These are phyloP conservation scores for Drosophila robusta DNA, from an alignment of 2,888 invertebrate species.

Conservation along the genomic window DNA sequence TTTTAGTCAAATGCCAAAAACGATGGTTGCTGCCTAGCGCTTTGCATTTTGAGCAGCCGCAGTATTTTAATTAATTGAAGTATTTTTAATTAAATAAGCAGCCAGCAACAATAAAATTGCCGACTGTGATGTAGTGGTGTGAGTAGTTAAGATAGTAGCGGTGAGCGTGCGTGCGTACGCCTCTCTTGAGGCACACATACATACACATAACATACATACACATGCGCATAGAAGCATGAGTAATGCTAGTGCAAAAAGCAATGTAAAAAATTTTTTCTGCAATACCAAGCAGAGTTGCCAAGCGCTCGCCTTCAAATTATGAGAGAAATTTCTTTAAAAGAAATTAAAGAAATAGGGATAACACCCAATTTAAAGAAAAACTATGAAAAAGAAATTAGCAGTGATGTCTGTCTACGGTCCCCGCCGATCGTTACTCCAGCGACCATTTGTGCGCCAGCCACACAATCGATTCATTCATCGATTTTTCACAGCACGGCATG, in stretches of 20 bases:
- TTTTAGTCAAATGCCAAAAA: slow-evolving; percentile 56
- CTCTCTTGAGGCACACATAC: slow-evolving; percentile 35
- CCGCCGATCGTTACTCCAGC: neutral
- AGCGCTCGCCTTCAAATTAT: slow-evolving; percentile 29
- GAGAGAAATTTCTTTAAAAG: slow-evolving; percentile 14
- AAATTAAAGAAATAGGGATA: neutral
- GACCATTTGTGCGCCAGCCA: slow-evolving; percentile 38
- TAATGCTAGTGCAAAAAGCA: slow-evolving; percentile 57
- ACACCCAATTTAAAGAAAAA: slow-evolving; percentile 30
- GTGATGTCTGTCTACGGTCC: neutral
- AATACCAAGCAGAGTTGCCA: slow-evolving; percentile 70
- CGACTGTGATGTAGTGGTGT: slow-evolving; percentile 39
- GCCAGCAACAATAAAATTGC: slow-evolving; percentile 59
- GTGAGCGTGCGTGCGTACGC: slow-evolving; percentile 55
- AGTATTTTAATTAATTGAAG: slow-evolving; percentile 75
- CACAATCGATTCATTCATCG: slow-evolving; percentile 85
- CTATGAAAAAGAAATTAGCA: slow-evolving; percentile 12
- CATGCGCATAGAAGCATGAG: slow-evolving; percentile 71
- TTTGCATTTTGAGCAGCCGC: slow-evolving; percentile 50
- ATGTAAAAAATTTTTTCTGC: slow-evolving; percentile 27
- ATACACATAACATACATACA: slow-evolving; percentile 39
- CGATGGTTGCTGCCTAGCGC: slow-evolving; percentile 17
- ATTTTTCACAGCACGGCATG: slow-evolving; percentile 82
- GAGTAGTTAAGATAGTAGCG: slow-evolving; percentile 49
- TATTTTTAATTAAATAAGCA: slow-evolving; percentile 78